Percentiles rank a stretch among this genome's conserved stretches.
Evolutionary conservation across 2,888 invertebrate genomes (phyloP).

Genomic region (Hirtodrosophila trivittata): DNA sequence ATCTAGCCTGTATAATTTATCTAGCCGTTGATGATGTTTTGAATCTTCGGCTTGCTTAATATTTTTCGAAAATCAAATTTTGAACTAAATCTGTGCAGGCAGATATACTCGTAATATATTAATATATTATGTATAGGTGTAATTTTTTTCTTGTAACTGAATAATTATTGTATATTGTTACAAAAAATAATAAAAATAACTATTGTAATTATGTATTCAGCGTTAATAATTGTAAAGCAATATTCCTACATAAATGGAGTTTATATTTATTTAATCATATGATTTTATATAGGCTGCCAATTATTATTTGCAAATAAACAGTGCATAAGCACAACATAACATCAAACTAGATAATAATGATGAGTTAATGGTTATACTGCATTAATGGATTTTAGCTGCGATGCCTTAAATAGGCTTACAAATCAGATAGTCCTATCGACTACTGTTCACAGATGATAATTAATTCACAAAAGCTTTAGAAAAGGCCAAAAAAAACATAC

Average conservation of each 20-base stretch:
- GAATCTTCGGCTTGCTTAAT: not conserved
- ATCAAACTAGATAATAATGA: conserved; percentile 18
- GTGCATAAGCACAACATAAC: conserved; percentile 43
- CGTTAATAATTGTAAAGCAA: conserved; percentile 53
- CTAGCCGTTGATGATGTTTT: conserved; percentile 6
- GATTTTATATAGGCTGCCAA: no score
- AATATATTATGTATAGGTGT: conserved; percentile 24
- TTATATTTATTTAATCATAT: no score
- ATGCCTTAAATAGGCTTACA: no score
- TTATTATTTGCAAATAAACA: conserved; percentile 62
- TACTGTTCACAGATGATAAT: not conserved
- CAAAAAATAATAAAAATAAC: conserved; percentile 18
- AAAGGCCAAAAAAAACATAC: not conserved
- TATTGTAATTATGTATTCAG: conserved; percentile 75
- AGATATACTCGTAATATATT: conserved; percentile 19
- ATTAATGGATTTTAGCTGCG: no score
- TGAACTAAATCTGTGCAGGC: conserved; percentile 26
- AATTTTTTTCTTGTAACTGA: conserved; percentile 48
- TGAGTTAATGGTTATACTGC: not conserved
- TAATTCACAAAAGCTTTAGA: not conserved
- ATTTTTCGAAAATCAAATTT: conserved; percentile 33
- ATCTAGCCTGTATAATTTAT: not conserved
- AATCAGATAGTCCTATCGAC: conserved; percentile 1
- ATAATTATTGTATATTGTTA: conserved; percentile 53
- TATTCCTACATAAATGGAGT: conserved; percentile 47